These are phyloP conservation scores for Tetramorium simillimum DNA, from an alignment of 1,140 invertebrate species.

Conservation along the genomic window DNA sequence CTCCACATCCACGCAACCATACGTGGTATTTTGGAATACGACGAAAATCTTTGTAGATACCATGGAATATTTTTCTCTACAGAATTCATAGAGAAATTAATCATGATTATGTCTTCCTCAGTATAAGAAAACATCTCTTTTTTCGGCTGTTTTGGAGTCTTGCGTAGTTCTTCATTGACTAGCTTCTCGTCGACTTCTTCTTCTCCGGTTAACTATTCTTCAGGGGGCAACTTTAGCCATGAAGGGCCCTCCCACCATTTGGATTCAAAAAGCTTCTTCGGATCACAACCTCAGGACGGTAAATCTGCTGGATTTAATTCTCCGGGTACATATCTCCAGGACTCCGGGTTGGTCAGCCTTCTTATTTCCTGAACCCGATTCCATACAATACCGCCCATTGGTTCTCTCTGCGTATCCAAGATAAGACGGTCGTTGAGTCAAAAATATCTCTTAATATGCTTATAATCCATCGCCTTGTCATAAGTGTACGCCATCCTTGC, in stretches of 20 bases:
- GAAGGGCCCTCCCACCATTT: constrained; percentile 75
- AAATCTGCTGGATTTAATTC: background rate
- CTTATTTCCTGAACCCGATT: constrained; percentile 58
- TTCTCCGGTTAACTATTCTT: constrained; percentile 66
- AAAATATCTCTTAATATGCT: background rate
- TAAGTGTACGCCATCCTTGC: background rate
- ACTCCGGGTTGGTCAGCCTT: background rate
- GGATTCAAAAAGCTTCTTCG: constrained; percentile 59
- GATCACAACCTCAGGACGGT: constrained; percentile 74
- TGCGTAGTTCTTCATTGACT: constrained; percentile 54
- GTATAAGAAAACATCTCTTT: background rate
- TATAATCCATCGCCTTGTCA: background rate
- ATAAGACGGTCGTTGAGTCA: constrained; percentile 58
- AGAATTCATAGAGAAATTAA: background rate
- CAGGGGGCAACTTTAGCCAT: constrained; percentile 68
- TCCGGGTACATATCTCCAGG: constrained; percentile 68
- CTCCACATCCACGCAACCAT: background rate
- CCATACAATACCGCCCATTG: constrained; percentile 52
- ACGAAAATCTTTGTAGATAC: background rate
- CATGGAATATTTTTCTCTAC: background rate
- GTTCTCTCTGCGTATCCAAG: constrained; percentile 43
- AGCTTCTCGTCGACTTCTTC: constrained; percentile 46
- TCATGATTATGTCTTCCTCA: background rate
- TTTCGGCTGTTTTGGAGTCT: rapidly evolving
- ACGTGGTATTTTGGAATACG: background rate